Percentiles rank a stretch among this genome's conserved stretches.
Evolutionary conservation across 1,140 invertebrate genomes (phyloP).

Genomic region (Pararge aegeria): DNA sequence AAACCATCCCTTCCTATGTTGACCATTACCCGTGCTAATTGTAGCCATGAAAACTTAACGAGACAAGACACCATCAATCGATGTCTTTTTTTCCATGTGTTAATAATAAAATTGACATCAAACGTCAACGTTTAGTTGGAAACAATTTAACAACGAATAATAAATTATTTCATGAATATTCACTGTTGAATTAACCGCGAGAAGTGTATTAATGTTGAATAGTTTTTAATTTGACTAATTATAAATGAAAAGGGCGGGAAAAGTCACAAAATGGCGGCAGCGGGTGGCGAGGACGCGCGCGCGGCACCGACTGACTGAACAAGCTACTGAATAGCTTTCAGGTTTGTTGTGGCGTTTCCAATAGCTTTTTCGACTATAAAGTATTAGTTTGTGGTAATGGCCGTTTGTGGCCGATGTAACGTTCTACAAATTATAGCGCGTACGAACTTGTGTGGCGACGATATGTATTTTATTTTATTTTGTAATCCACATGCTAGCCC

Average conservation of each 20-base stretch:
- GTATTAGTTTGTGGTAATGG: constrained; percentile 9
- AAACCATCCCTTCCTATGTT: too few relatives aligned
- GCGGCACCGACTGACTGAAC: constrained; percentile 42
- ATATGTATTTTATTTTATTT: too few relatives aligned
- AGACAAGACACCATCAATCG: constrained; percentile 8
- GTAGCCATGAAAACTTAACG: neutral
- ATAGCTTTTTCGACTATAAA: constrained; percentile 11
- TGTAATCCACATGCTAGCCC: too few relatives aligned
- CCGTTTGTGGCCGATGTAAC: neutral
- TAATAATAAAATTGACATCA: neutral
- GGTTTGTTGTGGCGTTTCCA: constrained; percentile 17
- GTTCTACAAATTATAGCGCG: neutral
- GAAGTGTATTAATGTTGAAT: neutral
- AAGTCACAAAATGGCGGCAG: constrained; percentile 40
- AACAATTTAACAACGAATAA: neutral
- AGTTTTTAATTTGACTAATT: constrained; percentile 5
- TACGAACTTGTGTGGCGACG: too few relatives aligned
- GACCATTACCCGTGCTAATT: neutral
- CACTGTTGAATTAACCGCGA: neutral
- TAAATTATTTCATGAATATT: neutral
- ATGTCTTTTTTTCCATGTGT: constrained; percentile 5
- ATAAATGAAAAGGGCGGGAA: constrained; percentile 48
- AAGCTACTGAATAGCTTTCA: constrained; percentile 28
- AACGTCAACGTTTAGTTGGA: neutral
- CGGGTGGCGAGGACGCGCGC: constrained; percentile 46